Evolutionary conservation across 2,797 vertebrate species (phyloP), one percentile per base, ranked within the genome.

Genomic region (Yasuhikotakia modesta): DNA sequence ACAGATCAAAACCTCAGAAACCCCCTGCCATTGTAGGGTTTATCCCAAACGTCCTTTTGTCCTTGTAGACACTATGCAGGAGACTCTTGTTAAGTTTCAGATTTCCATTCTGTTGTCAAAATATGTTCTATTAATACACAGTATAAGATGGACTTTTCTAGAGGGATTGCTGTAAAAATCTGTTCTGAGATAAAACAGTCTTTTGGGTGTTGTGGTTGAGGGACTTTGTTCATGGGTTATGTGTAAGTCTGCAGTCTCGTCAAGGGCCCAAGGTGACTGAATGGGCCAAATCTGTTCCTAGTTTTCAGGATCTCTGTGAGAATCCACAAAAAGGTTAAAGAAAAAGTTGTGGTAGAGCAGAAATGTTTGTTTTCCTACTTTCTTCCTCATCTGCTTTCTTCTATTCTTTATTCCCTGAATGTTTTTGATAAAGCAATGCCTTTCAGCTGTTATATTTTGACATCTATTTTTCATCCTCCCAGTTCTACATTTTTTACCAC

Each of bases 391-490:
- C 30, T 74, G n/a, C 3, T 61, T 53, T 39, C 2, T 30, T 22
- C 61, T 19, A 8, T 73, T 53, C n/a, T 17, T 27, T 27, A 27
- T 27, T 27, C 35, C 45, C 43, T 68, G 19, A 17, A 30, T 55
- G 35, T 57, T 69, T 69, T 67, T 19, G 65, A 70, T 70, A 53
- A 64, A 78, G 48, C 24, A 74, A 70, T 70, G 58, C 57, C 50
- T 78, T 63, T 78, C 52, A 68, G 80, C 70, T 2, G 55, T 63
- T 63, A 78, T 78, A 81, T 74, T 73, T 65, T 81, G 65, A 64
- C 65, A 78, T 81, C 35, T 3, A 78, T 78, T 81, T 78, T 78
- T 81, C 53, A 81, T 81, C 48, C 78, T 27, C 6, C 5, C 27
- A 13, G 48, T 60, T 45, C 67, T 22, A 45, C 50, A 70, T 72